A percentile compares a stretch with the other conserved stretches of the same genome.
Conservation (phyloP, 2,888 invertebrate species). For the Drosophila rubida region DNA sequence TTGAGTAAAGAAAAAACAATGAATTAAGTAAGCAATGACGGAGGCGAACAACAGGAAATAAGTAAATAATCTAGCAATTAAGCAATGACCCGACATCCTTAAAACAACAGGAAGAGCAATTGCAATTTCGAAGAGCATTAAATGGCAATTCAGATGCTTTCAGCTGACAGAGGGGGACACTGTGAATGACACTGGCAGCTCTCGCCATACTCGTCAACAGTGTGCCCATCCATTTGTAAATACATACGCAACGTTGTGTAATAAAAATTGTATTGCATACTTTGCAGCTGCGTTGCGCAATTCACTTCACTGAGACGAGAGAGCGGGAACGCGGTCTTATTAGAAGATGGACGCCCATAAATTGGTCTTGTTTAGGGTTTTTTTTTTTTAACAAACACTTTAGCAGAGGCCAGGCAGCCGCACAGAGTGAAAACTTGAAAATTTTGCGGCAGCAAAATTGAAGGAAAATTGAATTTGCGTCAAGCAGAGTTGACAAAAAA, state of each 20-base stretch:
- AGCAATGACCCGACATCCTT: background rate
- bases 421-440: background rate
- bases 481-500: background rate
- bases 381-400: background rate
- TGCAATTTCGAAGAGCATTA: slow-evolving; percentile 35
- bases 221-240: slow-evolving; percentile 20
- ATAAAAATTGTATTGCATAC: slow-evolving; percentile 65
- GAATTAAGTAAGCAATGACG: slow-evolving; percentile 40
- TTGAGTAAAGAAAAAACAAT: slow-evolving; percentile 11
- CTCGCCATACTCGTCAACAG: background rate
- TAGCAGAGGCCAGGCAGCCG: background rate
- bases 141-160: slow-evolving; percentile 34
- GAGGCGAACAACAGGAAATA: slow-evolving; percentile 52
- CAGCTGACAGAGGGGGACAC: slow-evolving; percentile 1
- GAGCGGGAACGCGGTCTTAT: background rate
- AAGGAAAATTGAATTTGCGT: slow-evolving; percentile 33
- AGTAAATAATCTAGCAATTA: slow-evolving; percentile 34
- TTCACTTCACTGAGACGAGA: slow-evolving; percentile 6
- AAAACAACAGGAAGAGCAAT: slow-evolving; percentile 7
- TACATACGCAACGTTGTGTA: slow-evolving; percentile 25
- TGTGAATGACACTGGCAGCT: slow-evolving; percentile 9
- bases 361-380: background rate
- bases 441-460: slow-evolving; percentile 11
- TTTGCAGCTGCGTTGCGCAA: slow-evolving; percentile 47
- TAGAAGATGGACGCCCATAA: background rate